A percentile compares a stretch with the other conserved stretches of the same genome.
Conservation (phyloP, 2,888 invertebrate species). For the Mactromeris polynyma region DNA sequence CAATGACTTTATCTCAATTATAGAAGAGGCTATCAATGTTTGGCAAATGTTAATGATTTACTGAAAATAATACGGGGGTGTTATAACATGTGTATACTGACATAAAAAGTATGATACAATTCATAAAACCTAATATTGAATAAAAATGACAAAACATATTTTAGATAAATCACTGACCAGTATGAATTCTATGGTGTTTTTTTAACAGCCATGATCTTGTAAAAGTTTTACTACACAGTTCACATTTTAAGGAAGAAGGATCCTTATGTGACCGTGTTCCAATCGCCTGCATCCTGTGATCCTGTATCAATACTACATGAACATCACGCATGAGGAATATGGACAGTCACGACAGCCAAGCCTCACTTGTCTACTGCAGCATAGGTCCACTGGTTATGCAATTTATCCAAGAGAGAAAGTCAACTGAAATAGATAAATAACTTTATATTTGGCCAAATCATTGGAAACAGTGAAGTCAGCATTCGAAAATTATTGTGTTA, state of each 20-base stretch:
- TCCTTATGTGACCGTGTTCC: slow-evolving; percentile 51
- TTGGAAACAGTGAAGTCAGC: no score
- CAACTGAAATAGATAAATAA: no score
- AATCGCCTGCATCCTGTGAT: slow-evolving; percentile 41
- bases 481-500: no score
- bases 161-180: slow-evolving; percentile 30
- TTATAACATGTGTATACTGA: no score
- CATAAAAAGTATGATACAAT: no score
- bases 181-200: slow-evolving; percentile 61
- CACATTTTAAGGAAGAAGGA: slow-evolving; percentile 50
- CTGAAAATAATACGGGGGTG: no score
- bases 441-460: no score
- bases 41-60: no score
- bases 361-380: neutral
- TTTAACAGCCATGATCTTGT: slow-evolving; percentile 62
- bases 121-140: no score
- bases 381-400: neutral
- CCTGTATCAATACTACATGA: slow-evolving; percentile 31
- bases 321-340: slow-evolving; percentile 31
- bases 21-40: no score
- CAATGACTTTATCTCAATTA: no score
- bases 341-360: neutral
- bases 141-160: no score
- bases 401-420: neutral
- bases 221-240: slow-evolving; percentile 56